Evolutionary conservation across 2,888 invertebrate genomes (phyloP).

Genomic region (Laspeyria flexula): DNA sequence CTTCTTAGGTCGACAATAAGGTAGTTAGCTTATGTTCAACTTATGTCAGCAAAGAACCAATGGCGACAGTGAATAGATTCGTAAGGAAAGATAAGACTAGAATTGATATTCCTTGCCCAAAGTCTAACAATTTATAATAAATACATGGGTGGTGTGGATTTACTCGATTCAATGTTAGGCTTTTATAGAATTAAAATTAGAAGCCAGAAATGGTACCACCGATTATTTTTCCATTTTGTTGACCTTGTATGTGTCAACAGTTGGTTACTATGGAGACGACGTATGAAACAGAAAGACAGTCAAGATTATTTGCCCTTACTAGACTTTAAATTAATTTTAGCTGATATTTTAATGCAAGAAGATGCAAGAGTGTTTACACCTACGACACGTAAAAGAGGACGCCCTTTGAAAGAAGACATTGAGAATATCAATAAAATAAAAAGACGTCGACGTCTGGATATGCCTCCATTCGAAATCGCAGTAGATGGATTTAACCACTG

Average conservation of each 20-base stretch:
- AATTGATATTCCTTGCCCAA: conserved; percentile 35
- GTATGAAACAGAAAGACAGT: conserved; percentile 26
- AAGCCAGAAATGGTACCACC: conserved; percentile 44
- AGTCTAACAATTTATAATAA: conserved; percentile 32
- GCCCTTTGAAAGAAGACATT: conserved; percentile 18
- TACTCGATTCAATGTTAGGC: conserved; percentile 39
- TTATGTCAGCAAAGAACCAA: conserved; percentile 39
- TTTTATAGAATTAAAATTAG: conserved; percentile 45
- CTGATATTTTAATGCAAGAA: conserved; percentile 23
- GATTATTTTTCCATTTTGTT: conserved; percentile 44
- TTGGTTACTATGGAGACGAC: conserved; percentile 39
- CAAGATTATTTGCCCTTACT: conserved; percentile 30
- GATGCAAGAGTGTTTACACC: conserved; percentile 23
- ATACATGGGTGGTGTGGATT: conserved; percentile 45
- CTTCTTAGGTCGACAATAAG: conserved; percentile 39
- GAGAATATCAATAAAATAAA: conserved; percentile 6
- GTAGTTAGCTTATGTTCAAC: conserved; percentile 35
- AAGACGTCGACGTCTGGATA: conserved; percentile 17
- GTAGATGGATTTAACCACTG: conserved; percentile 27
- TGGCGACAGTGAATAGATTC: conserved; percentile 23
- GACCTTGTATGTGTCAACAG: conserved; percentile 37
- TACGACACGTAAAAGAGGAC: conserved; percentile 28
- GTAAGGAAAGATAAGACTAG: conserved; percentile 28
- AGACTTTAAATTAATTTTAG: conserved; percentile 28
- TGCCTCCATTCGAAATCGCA: conserved; percentile 29